Percentiles rank a stretch among this genome's conserved stretches.
Conservation (phyloP, 2,797 vertebrate genomes). For the Pipistrellus nathusii region DNA sequence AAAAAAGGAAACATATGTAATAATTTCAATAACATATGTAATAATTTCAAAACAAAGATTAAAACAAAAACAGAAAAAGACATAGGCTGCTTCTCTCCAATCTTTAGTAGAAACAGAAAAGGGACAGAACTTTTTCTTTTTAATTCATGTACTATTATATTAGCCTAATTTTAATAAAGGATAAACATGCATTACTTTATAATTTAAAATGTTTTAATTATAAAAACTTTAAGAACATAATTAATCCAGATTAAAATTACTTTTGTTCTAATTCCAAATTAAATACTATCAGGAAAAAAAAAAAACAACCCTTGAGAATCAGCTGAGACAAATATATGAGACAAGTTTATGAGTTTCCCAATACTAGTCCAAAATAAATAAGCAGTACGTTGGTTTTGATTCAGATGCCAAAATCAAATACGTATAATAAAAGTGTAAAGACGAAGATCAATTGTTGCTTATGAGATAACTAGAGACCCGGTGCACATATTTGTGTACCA, state of each 20-base stretch:
- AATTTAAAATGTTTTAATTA: constrained; percentile 52
- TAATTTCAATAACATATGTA: neutral
- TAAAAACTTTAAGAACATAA: constrained; percentile 44
- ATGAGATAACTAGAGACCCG: neutral
- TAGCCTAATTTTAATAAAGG: constrained; percentile 22
- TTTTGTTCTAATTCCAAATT: constrained; percentile 13
- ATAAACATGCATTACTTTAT: neutral
- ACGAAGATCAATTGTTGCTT: neutral
- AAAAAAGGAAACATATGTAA: neutral
- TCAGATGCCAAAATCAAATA: constrained; percentile 52
- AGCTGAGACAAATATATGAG: constrained; percentile 5
- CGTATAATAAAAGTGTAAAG: constrained; percentile 12
- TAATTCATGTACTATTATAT: neutral
- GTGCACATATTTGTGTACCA: too few relatives aligned
- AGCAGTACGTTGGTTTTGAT: neutral
- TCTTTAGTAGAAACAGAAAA: neutral
- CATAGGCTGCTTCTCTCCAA: neutral
- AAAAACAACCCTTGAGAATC: constrained; percentile 38
- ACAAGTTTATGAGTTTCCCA: constrained; percentile 24
- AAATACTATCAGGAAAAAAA: neutral
- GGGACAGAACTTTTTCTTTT: neutral
- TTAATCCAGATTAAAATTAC: neutral
- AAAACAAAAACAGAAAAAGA: neutral
- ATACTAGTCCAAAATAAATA: constrained; percentile 37
- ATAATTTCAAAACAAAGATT: neutral